Conservation (phyloP, 2,797 vertebrate species). For the Micropoecilia bifurca region DNA sequence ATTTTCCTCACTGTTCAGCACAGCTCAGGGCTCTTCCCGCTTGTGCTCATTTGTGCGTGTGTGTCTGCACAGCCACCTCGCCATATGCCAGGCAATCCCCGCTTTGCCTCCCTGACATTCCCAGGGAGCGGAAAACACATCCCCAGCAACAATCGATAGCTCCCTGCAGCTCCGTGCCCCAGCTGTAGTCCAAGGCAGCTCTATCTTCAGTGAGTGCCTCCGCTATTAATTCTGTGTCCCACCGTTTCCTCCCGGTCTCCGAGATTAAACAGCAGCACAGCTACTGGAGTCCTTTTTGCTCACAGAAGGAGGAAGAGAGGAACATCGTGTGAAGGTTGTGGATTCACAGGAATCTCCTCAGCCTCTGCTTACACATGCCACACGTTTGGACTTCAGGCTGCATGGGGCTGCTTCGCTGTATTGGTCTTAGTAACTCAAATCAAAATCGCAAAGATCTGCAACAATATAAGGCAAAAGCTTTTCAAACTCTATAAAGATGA, state of each 20-base stretch:
- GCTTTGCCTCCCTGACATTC: slow-evolving; percentile 41
- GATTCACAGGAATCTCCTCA: slow-evolving; percentile 57
- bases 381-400: slow-evolving; percentile 50
- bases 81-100: slow-evolving; percentile 54
- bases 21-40: slow-evolving; percentile 39
- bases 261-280: slow-evolving; percentile 64
- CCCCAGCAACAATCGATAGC: slow-evolving; percentile 71
- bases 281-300: slow-evolving; percentile 62
- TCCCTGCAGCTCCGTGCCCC: slow-evolving; percentile 42
- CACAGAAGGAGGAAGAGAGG: slow-evolving; percentile 42
- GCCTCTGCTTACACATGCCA: slow-evolving; percentile 34
- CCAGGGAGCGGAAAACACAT: slow-evolving; percentile 61
- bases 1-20: slow-evolving; percentile 55
- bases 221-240: slow-evolving; percentile 65
- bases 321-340: slow-evolving; percentile 54
- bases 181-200: slow-evolving; percentile 44
- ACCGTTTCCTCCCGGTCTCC: slow-evolving; percentile 49
- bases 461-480: not conserved
- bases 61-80: slow-evolving; percentile 25
- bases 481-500: not conserved
- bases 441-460: slow-evolving; percentile 23
- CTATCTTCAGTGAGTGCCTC: slow-evolving; percentile 47
- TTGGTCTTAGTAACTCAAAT: slow-evolving; percentile 46
- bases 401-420: slow-evolving; percentile 32
- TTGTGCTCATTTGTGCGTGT: slow-evolving; percentile 40